A percentile compares a stretch with the other conserved stretches of the same genome.
Conservation (phyloP, 2,797 vertebrate species). For the Cryptoblepharus egeriae region DNA sequence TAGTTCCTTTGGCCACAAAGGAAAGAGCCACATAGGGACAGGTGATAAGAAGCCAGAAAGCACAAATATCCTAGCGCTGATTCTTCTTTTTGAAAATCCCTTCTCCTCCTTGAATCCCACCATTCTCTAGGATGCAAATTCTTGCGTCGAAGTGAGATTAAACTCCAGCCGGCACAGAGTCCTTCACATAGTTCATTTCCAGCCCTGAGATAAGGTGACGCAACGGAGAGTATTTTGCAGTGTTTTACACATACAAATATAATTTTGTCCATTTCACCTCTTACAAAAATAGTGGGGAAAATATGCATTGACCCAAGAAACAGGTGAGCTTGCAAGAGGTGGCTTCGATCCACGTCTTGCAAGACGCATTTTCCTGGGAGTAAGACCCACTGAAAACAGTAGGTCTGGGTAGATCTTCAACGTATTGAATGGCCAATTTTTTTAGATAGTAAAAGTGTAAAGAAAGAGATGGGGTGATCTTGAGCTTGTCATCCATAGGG, state of each 20-base stretch:
- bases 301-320: neutral
- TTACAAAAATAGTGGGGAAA: too few species aligned
- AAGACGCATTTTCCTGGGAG: too few species aligned
- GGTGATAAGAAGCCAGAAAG: slow-evolving; percentile 64
- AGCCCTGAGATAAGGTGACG: slow-evolving; percentile 45
- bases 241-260: slow-evolving; percentile 5
- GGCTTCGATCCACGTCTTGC: too few species aligned
- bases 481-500: neutral
- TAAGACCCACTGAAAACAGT: too few species aligned
- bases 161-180: slow-evolving; percentile 40
- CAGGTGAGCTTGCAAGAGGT: neutral
- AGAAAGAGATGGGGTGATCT: neutral
- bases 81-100: too few species aligned
- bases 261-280: neutral
- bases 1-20: slow-evolving; percentile 72
- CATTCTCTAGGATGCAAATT: slow-evolving; percentile 69
- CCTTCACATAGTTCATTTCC: slow-evolving; percentile 67
- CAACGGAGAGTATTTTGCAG: neutral
- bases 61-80: slow-evolving; percentile 60
- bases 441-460: neutral
- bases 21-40: slow-evolving; percentile 61
- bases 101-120: slow-evolving; percentile 58
- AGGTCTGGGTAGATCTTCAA: too few species aligned
- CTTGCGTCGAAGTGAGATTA: slow-evolving; percentile 67
- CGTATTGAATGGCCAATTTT: neutral